Conservation (phyloP, 37 sponge, comb jelly and placozoan species). For the Dysidea cf. avara region DNA sequence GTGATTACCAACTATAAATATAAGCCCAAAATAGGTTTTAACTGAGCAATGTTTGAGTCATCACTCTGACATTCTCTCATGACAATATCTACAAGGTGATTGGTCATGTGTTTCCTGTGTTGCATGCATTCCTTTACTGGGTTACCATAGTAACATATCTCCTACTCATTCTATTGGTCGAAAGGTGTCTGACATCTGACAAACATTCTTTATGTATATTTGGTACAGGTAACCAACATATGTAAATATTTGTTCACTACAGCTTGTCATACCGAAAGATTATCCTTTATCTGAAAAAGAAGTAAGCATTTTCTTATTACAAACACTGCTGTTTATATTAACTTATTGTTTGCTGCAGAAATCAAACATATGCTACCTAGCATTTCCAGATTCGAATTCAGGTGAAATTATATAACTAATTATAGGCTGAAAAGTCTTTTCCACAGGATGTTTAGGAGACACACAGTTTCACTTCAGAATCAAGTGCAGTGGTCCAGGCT, state of each 20-base stretch:
- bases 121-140: too few species aligned
- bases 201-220: too few species aligned
- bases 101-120: too few species aligned
- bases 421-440: neutral
- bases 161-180: too few species aligned
- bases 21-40: too few species aligned
- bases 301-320: neutral
- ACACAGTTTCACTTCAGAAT: slow-evolving; percentile 93
- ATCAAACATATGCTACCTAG: slow-evolving; percentile 93
- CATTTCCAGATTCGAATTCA: slow-evolving; percentile 99
- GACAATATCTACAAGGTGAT: too few species aligned
- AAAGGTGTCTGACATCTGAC: too few species aligned
- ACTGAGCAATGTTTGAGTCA: too few species aligned
- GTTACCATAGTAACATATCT: too few species aligned
- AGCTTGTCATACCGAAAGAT: slow-evolving; percentile 68
- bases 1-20: too few species aligned
- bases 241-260: neutral
- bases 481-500: slow-evolving; percentile 71
- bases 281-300: slow-evolving; percentile 75
- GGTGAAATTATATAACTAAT: slow-evolving; percentile 42
- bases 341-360: slow-evolving; percentile 28
- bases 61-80: too few species aligned
- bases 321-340: neutral
- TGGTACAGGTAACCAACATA: too few species aligned
- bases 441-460: slow-evolving; percentile 91